phyloP scores from a whole-genome alignment of 1,140 invertebrate genomes.

The Formica exsecta region DNA sequence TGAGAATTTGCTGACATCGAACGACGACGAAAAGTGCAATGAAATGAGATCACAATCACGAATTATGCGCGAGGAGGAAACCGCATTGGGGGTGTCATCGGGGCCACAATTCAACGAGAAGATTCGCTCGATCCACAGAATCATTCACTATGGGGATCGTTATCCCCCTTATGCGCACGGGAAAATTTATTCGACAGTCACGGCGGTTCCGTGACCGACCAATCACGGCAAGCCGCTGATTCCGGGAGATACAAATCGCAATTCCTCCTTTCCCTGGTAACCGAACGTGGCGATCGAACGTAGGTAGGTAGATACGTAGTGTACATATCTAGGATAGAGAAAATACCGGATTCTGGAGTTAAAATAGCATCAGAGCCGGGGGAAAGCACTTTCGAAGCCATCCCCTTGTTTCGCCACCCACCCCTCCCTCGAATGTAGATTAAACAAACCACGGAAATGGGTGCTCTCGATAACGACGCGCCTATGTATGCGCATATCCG shows the following conservation, averaged over 20 bases:
- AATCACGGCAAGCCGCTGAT: constrained; percentile 57
- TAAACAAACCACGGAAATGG: constrained; percentile 56
- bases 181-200: constrained; percentile 69
- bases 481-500: constrained; percentile 24
- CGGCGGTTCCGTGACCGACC: constrained; percentile 60
- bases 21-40: constrained; percentile 12
- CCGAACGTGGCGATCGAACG: constrained; percentile 29
- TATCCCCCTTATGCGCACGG: constrained; percentile 16
- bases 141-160: constrained; percentile 64
- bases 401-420: background rate
- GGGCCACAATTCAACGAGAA: constrained; percentile 34
- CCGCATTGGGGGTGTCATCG: background rate
- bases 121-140: constrained; percentile 35
- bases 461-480: constrained; percentile 45
- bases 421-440: constrained; percentile 39
- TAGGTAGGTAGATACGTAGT: constrained; percentile 17
- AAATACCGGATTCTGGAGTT: constrained; percentile 60
- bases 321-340: constrained; percentile 52
- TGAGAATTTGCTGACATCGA: background rate
- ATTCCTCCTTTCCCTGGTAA: constrained; percentile 67
- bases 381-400: constrained; percentile 34
- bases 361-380: constrained; percentile 51
- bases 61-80: constrained; percentile 39
- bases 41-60: constrained; percentile 38
- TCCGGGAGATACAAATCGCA: constrained; percentile 68